Conservation (phyloP, 2,797 vertebrate genomes). For the Eutrigla gurnardus region DNA sequence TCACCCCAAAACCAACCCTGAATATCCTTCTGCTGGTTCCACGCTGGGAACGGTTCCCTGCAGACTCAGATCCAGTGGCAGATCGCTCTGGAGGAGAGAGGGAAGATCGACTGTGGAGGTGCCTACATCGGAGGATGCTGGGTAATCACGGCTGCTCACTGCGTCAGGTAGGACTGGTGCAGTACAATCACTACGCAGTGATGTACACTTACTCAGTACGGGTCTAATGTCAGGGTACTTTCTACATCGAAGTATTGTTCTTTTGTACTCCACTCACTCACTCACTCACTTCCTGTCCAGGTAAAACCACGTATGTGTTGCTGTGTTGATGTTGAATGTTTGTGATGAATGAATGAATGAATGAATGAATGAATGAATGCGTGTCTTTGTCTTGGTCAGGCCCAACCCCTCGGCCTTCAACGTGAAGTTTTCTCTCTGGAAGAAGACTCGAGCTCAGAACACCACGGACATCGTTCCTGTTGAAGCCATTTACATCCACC, state of each 20-base stretch:
- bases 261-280: too few species aligned
- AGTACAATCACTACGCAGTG: not conserved
- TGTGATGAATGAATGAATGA: too few species aligned
- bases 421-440: constrained; percentile 87
- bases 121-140: constrained; percentile 94
- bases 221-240: too few species aligned
- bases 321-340: too few species aligned
- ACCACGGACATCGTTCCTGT: constrained; percentile 73
- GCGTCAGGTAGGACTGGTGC: constrained; percentile 86
- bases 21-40: not conserved
- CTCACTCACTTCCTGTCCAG: too few species aligned
- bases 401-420: constrained; percentile 75
- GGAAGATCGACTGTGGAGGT: constrained; percentile 87
- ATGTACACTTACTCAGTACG: not conserved
- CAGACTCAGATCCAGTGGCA: constrained; percentile 97
- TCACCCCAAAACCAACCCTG: too few species aligned
- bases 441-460: constrained; percentile 19
- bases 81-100: constrained; percentile 85
- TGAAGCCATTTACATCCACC: constrained; percentile 85
- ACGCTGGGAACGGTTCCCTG: not conserved
- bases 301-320: too few species aligned
- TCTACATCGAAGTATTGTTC: too few species aligned
- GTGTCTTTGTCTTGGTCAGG: constrained; percentile 70
- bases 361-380: too few species aligned
- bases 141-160: constrained; percentile 95